Percentiles rank a stretch among this genome's conserved stretches.
phyloP scores from a whole-genome alignment of 2,113 vertebrate species.

The Henicopernis longicauda region DNA sequence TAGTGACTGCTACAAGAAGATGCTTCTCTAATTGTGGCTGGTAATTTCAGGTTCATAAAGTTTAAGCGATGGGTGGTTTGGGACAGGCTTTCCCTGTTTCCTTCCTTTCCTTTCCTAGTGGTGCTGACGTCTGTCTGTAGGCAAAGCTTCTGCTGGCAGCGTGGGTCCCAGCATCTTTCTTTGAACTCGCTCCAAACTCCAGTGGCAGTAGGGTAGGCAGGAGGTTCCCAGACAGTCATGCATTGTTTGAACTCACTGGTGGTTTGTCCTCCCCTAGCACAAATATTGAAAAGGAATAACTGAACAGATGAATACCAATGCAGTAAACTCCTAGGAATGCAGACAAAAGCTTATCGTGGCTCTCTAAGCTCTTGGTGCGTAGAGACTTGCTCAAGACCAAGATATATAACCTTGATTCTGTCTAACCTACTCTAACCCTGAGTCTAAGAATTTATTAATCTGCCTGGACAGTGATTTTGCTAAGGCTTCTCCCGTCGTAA shows the following conservation, averaged over 20 bases:
- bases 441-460: not conserved
- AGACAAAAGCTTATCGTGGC: not conserved
- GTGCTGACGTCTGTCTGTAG: not conserved
- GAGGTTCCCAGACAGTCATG: not conserved
- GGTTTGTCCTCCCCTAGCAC: not conserved
- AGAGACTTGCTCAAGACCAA: not conserved
- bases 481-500: not conserved
- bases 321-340: conserved; percentile 2
- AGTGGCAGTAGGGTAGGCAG: not conserved
- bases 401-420: not conserved
- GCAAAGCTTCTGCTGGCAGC: not conserved
- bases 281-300: not conserved
- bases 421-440: not conserved
- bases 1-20: not conserved
- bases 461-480: not conserved
- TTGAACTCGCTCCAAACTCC: not conserved
- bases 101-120: not conserved
- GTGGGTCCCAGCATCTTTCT: not conserved
- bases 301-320: not conserved
- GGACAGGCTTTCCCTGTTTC: not conserved
- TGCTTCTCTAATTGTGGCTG: not conserved
- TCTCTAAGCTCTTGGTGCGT: not conserved
- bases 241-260: not conserved
- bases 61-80: not conserved
- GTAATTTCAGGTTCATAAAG: not conserved